Evolutionary conservation across 2,797 vertebrate species (phyloP).

Genomic region (Zenarchopterus dispar): DNA sequence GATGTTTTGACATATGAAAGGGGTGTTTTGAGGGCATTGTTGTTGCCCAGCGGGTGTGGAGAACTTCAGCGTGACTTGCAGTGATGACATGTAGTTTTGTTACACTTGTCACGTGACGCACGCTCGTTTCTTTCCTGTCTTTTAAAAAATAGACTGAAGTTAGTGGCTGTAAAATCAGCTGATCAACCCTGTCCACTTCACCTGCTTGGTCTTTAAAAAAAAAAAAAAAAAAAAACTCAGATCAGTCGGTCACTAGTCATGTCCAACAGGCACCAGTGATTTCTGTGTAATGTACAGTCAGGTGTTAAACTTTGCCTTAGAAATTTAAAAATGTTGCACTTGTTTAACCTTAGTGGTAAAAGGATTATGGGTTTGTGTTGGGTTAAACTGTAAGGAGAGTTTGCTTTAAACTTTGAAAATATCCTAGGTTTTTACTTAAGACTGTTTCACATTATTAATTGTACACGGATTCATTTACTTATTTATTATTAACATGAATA

Average conservation of each 20-base stretch:
- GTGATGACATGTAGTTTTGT: slow-evolving; percentile 29
- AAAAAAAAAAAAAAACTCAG: too few relatives aligned
- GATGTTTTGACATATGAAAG: slow-evolving; percentile 26
- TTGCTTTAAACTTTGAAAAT: too few relatives aligned
- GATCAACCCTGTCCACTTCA: slow-evolving; percentile 16
- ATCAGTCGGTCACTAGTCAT: neutral
- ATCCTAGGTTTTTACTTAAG: too few relatives aligned
- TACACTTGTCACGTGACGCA: slow-evolving; percentile 24
- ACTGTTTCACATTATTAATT: too few relatives aligned
- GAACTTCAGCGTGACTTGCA: neutral
- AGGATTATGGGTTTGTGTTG: too few relatives aligned
- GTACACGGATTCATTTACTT: too few relatives aligned
- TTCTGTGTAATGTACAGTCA: slow-evolving; percentile 12
- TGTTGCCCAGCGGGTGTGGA: slow-evolving; percentile 14
- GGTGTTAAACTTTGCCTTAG: slow-evolving; percentile 22
- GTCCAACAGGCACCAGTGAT: neutral
- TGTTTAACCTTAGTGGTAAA: too few relatives aligned
- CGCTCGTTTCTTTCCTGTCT: slow-evolving; percentile 3
- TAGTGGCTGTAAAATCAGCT: slow-evolving; percentile 1
- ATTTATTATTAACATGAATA: too few relatives aligned
- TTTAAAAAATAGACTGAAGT: neutral
- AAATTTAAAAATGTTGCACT: slow-evolving; percentile 1
- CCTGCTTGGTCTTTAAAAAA: slow-evolving; percentile 5
- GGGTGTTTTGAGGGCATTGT: neutral
- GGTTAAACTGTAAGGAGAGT: too few relatives aligned